phyloP scores from a whole-genome alignment of 1,140 invertebrate genomes.

The Carcinoscorpius rotundicauda region DNA sequence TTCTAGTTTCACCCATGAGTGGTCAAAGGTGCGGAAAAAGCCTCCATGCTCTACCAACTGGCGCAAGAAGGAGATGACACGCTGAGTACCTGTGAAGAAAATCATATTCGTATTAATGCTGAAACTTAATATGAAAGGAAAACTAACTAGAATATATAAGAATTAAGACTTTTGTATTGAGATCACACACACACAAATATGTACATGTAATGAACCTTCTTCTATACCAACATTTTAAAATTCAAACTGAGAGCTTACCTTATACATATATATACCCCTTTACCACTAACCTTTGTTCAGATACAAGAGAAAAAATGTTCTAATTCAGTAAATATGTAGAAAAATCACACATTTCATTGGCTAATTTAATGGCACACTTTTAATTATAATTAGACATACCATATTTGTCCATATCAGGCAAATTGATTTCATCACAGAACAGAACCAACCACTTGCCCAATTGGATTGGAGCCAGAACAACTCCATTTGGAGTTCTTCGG shows the following conservation, averaged over 20 bases:
- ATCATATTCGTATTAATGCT: background rate
- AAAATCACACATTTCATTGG: background rate
- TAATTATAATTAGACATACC: constrained; percentile 35
- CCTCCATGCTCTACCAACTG: constrained; percentile 90
- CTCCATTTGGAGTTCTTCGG: constrained; percentile 85
- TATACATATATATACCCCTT: too few species aligned
- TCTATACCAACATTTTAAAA: too few species aligned
- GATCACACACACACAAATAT: too few species aligned
- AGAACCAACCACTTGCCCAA: constrained; percentile 97
- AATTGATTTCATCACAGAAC: constrained; percentile 99
- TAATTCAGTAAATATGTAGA: background rate
- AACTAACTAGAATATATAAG: too few species aligned
- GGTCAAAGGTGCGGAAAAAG: constrained; percentile 79
- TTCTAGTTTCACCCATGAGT: constrained; percentile 93
- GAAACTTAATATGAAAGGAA: too few species aligned
- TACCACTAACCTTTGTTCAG: too few species aligned
- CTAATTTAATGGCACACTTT: background rate
- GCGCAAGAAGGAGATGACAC: constrained; percentile 95
- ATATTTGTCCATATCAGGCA: constrained; percentile 98
- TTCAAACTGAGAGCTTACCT: too few species aligned
- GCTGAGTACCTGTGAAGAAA: constrained; percentile 55
- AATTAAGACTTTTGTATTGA: too few species aligned
- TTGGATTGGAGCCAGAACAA: constrained; percentile 87
- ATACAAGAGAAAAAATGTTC: too few species aligned
- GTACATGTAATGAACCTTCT: too few species aligned